Percentiles rank a stretch among this genome's conserved stretches.
Conservation (phyloP, 2,888 invertebrate species). For the Pedicia rivosa region DNA sequence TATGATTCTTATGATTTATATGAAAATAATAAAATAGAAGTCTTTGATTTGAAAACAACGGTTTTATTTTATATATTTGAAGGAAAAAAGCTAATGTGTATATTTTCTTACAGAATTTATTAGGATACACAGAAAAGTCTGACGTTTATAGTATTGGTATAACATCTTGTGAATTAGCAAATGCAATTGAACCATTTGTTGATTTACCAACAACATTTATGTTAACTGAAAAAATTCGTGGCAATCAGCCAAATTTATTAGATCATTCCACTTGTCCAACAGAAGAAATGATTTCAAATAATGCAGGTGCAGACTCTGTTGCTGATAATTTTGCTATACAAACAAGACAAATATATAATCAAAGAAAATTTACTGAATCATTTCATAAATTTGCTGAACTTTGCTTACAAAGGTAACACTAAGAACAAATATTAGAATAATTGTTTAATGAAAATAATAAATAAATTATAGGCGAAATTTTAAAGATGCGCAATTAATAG, state of each 20-base stretch:
- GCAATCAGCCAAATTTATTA: slow-evolving; percentile 56
- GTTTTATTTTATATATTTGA: slow-evolving; percentile 9
- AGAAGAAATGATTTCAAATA: slow-evolving; percentile 23
- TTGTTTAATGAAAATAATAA: no score
- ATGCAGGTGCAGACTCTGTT: slow-evolving; percentile 34
- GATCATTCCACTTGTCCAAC: slow-evolving; percentile 55
- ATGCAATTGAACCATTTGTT: slow-evolving; percentile 76
- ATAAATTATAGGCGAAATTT: no score
- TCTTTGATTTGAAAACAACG: no score
- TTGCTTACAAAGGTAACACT: slow-evolving; percentile 41
- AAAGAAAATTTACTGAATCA: slow-evolving; percentile 51
- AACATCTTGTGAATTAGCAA: slow-evolving; percentile 72
- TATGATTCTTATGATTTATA: not conserved
- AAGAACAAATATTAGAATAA: not conserved
- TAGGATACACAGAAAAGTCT: slow-evolving; percentile 76
- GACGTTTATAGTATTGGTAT: slow-evolving; percentile 89
- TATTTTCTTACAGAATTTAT: slow-evolving; percentile 40
- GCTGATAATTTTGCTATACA: slow-evolving; percentile 17
- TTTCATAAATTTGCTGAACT: slow-evolving; percentile 65
- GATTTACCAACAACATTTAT: slow-evolving; percentile 77
- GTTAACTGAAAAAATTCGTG: slow-evolving; percentile 73
- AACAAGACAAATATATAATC: slow-evolving; percentile 35
- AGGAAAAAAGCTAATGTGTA: slow-evolving; percentile 22
- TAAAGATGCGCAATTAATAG: not conserved
- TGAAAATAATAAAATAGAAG: no score